Percentiles rank a stretch among this genome's conserved stretches.
phyloP scores from a whole-genome alignment of 2,113 vertebrate genomes.

The Sula dactylatra region DNA sequence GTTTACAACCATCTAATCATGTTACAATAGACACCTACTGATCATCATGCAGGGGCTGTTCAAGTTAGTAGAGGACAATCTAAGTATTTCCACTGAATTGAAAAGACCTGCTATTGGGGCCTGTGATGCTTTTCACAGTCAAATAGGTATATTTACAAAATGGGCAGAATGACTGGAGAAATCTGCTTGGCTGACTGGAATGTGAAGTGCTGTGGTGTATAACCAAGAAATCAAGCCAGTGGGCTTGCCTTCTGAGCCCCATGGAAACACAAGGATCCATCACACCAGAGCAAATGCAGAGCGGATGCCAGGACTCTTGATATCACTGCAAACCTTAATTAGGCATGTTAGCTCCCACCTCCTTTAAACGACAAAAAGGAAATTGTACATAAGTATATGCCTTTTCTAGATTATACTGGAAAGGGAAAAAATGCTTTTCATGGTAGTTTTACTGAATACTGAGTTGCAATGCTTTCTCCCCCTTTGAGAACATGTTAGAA shows the following conservation, averaged over 20 bases:
- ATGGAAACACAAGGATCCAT: neutral
- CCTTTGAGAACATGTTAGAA: neutral
- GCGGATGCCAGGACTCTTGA: neutral
- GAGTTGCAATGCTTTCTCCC: neutral
- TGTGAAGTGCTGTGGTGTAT: neutral
- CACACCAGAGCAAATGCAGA: neutral
- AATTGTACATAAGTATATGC: accelerated
- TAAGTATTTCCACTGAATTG: neutral
- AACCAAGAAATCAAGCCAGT: neutral
- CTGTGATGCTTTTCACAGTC: neutral
- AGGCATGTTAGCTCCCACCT: neutral
- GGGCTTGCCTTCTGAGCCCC: neutral
- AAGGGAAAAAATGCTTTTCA: neutral
- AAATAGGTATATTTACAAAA: neutral
- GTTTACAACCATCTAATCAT: neutral
- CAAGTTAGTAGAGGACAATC: neutral
- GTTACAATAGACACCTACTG: neutral
- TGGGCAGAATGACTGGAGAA: neutral
- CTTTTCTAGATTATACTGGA: neutral
- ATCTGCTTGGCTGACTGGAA: neutral
- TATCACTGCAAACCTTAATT: neutral
- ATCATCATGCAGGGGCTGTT: neutral
- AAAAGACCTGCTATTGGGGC: neutral
- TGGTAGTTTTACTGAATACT: neutral
- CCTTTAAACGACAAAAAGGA: neutral